Percentiles rank a stretch among this genome's conserved stretches.
Conservation (phyloP, 2,888 invertebrate genomes). For the Trachelus iudaicus region DNA sequence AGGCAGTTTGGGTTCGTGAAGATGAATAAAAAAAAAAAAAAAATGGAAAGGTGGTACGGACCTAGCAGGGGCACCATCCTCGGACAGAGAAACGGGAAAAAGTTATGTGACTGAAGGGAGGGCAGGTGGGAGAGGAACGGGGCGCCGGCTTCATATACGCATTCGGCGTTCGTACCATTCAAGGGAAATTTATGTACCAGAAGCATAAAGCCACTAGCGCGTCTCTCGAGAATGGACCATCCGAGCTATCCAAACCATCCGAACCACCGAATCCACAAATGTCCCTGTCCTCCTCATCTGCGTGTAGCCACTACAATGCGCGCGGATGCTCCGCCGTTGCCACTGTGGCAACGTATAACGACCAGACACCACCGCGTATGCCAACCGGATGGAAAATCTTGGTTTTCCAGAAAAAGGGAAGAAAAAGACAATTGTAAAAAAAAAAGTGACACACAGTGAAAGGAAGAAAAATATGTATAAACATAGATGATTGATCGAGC, state of each 20-base stretch:
- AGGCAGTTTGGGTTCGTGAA: conserved; percentile 16
- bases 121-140: conserved; percentile 41
- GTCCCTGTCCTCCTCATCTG: conserved; percentile 30
- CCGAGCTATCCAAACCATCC: conserved; percentile 30
- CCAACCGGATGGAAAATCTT: neutral
- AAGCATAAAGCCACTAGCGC: conserved; percentile 51
- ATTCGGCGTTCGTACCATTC: conserved; percentile 36
- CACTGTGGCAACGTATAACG: neutral
- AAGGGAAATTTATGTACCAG: conserved; percentile 54
- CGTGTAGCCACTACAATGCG: conserved; percentile 2
- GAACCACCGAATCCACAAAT: conserved; percentile 49
- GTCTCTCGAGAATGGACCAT: conserved; percentile 10
- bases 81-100: conserved; percentile 20
- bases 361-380: neutral
- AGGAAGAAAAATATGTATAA: neutral
- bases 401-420: neutral
- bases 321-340: neutral
- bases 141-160: conserved; percentile 42
- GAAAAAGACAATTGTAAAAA: neutral
- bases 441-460: neutral
- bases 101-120: conserved; percentile 34
- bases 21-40: conserved; percentile 6
- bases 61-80: conserved; percentile 17
- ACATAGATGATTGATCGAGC: neutral
- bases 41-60: conserved; percentile 17